Base-by-base conservation (phyloP, 2,888 invertebrate species). In the Gastrophysa polygoni region DNA sequence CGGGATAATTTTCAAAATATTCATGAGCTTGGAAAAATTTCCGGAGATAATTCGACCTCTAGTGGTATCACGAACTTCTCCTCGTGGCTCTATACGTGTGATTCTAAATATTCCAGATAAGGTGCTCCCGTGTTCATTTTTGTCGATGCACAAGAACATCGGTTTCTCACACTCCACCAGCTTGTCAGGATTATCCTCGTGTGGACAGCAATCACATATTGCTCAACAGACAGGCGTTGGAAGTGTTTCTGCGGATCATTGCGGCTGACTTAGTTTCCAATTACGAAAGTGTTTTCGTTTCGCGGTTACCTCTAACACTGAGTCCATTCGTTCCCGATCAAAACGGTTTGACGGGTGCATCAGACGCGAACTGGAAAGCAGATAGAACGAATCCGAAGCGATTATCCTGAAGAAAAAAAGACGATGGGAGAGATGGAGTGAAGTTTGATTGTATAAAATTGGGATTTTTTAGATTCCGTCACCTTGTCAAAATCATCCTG, bases 241-340 rank as follows among this genome's bases (percentile, higher is more conserved):
- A 11, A 32, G 32, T 32, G 32, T 32, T 32, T 32, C 11, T 32
- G 11, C 32, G 32, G 32, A 32, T 32, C 32, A 20, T 52, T 52
- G 38, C 52, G 24, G 28, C 11, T 16, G 21, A 38, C 20, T 52
- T 38, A 34, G 43, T 52, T 52, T 52, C 32, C 52, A 52, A 52
- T 52, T 52, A 52, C 43, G 38, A 6, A n/a, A 52, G 52, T 52
- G 52, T 52, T 52, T 51, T 52, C 21, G 32, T 32, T 32, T 32
- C 24, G 28, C 38, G 6, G 38, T 14, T 11, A 52, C 43, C 52
- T 52, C 52, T 20, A 18, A 21, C 24, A 34, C 20, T 21, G 28
- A 38, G 38, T 52, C 38, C 52, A 52, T 52, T 20, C 14, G 38
- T 43, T 43, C 38, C 38, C 28, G 11, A 52, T 52, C 32, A 52